phyloP scores from a whole-genome alignment of 2,797 vertebrate genomes.

The Cynodonichthys magdalenae region DNA sequence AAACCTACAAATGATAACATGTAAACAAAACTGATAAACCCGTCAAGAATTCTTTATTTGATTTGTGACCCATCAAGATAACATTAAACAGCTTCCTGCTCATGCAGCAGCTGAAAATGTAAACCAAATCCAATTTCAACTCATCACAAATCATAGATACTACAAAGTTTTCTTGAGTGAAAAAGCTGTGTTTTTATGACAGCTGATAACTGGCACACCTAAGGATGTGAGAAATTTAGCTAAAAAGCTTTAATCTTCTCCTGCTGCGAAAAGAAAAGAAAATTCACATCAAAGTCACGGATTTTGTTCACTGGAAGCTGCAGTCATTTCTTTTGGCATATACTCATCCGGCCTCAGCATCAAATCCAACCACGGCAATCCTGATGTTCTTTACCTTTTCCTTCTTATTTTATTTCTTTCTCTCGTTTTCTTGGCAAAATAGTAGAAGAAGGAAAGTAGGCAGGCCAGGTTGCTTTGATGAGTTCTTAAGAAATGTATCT shows the following conservation, averaged over 20 bases:
- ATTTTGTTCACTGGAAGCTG: conserved; percentile 72
- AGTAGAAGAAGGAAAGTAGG: conserved; percentile 45
- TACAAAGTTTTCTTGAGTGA: conserved; percentile 16
- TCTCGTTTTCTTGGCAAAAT: conserved; percentile 36
- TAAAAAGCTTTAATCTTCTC: conserved; percentile 47
- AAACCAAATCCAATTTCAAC: background rate
- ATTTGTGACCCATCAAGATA: background rate
- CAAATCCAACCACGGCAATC: conserved; percentile 68
- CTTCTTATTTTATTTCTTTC: conserved; percentile 58
- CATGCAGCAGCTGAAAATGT: no score
- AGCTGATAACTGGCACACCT: conserved; percentile 42
- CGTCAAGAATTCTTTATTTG: background rate
- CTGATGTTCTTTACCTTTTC: conserved; percentile 63
- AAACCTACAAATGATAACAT: background rate
- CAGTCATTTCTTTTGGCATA: conserved; percentile 78
- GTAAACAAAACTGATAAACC: background rate
- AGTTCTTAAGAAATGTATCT: conserved; percentile 73
- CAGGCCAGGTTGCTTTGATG: conserved; percentile 66
- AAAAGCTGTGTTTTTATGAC: conserved; percentile 34
- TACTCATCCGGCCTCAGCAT: conserved; percentile 68
- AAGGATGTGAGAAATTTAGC: conserved; percentile 51
- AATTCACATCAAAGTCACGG: conserved; percentile 52
- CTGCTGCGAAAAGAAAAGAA: conserved; percentile 31
- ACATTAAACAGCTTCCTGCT: background rate
- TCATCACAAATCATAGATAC: conserved; percentile 1